Evolutionary conservation across 2,888 invertebrate species (phyloP), one percentile per base, ranked within the genome.

Genomic region (Pandemis heparana): DNA sequence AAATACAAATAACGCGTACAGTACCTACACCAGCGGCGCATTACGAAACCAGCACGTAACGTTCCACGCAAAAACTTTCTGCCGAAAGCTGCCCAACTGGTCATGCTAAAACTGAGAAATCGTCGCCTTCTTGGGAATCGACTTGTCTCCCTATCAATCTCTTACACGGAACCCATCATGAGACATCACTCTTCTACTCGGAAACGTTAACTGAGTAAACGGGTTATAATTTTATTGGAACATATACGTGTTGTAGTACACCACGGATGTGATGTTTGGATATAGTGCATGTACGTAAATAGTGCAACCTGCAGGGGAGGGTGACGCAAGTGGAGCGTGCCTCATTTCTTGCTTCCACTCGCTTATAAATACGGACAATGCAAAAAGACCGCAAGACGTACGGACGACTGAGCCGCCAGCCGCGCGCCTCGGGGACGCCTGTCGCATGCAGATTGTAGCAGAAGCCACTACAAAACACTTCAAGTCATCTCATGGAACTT

Each of bases 91-190:
- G 85, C 82, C 81, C 78, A 84, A 92, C 93, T 86, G 90, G 94
- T 92, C 85, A 85, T 86, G 86, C 83, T 89, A 87, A 89, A 91
- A 86, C 85, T 87, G 91, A 88, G 88, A 90, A 91, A 91, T 87
- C 89, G 79, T 74, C 80, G 80, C 90, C 92, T 86, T 92, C 79
- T 91, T 85, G 78, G 89, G 91, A 83, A 83, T 79, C 81, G 78
- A 83, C 83, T 84, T 75, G 82, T 5, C 66, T 56, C 56, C 48
- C 60, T 43, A 61, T 74, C 74, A 74, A 74, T 70, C 69, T 65
- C 39, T 16, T 69, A 59, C 73, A 51, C 64, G 60, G 74, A 74
- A 74, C 69, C 48, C 63, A 69, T 73, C 63, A 68, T 46, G 56
- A 56, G 63, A 39, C 59, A 53, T 73, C 68, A 68, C 68, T 73